Evolutionary conservation across 2,797 vertebrate species (phyloP).

Genomic region (Rhodeus uyekii): DNA sequence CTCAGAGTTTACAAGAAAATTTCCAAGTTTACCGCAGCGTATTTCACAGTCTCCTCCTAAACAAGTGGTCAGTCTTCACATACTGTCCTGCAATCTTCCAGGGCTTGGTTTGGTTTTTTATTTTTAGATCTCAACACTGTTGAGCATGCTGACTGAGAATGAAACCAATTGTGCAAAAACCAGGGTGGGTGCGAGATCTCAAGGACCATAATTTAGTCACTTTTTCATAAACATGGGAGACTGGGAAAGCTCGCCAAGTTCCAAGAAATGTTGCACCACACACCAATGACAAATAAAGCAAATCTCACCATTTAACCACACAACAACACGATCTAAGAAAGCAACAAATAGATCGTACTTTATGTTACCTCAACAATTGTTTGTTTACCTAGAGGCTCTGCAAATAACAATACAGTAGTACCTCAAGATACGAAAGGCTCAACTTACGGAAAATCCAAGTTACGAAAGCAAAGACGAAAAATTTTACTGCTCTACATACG

Average conservation of each 20-base stretch:
- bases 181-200: slow-evolving; percentile 41
- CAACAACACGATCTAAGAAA: not conserved
- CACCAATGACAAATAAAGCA: slow-evolving; percentile 16
- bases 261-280: slow-evolving; percentile 33
- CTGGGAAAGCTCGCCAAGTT: slow-evolving; percentile 17
- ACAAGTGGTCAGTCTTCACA: slow-evolving; percentile 42
- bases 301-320: slow-evolving; percentile 9
- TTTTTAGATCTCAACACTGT: slow-evolving; percentile 42
- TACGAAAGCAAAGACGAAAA: too few relatives aligned
- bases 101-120: slow-evolving; percentile 44
- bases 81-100: slow-evolving; percentile 46
- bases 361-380: not conserved
- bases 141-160: slow-evolving; percentile 30
- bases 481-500: too few relatives aligned
- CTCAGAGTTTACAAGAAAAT: slow-evolving; percentile 27
- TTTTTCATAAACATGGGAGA: slow-evolving; percentile 38
- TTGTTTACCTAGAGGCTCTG: not conserved
- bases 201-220: slow-evolving; percentile 32
- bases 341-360: not conserved
- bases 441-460: too few relatives aligned
- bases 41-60: slow-evolving; percentile 49
- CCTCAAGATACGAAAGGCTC: too few relatives aligned
- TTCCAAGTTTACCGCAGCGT: slow-evolving; percentile 33
- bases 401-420: not conserved
- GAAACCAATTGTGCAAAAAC: slow-evolving; percentile 47